Evolutionary conservation across 2,888 invertebrate species (phyloP), one percentile per base, ranked within the genome.

Genomic region (Helobdella robusta): DNA sequence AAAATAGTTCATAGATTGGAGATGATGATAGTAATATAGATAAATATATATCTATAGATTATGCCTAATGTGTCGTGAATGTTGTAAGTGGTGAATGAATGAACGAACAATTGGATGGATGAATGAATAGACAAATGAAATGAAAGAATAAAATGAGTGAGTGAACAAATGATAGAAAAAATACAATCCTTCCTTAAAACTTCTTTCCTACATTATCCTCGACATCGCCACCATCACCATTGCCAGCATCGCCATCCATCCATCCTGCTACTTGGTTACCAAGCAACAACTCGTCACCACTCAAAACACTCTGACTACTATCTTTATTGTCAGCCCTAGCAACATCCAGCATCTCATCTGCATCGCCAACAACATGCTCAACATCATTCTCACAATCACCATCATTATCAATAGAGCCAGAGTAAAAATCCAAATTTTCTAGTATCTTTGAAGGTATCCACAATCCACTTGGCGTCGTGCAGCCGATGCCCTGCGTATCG

Each of bases 371-470:
- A 11, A 6, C 15, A 25, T 61, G 23, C 5, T 6, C 20, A 25
- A 23, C 61, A 46, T 2, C 46, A 46, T 46, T n/a, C 2, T 46
- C 11, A 62, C 28, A 25, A 28, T 61, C 61, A 25, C 20, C 44
- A 8, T 46, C 34, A 46, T 40, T 46, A 23, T 25, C 48, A 46
- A 18, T 28, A 25, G 8, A 23, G 30, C n/a, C 44, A 46, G 8
- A 6, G 40, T 46, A 2, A 28, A 44, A 61, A 15, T 36, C 34
- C 15, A 36, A 44, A 20, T 61, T 36, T 25, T 35, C 28, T 30
- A 40, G 35, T 25, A 44, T 35, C 30, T 64, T 64, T 5, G 59
- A 48, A 15, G 65, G 65, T 34, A 65, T 65, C 65, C 65, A 65
- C 44, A 65, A 52, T 11, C 65, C 65, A 8, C 60, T 50, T 1